phyloP scores from a whole-genome alignment of 2,888 invertebrate genomes.

The Lepidocyrtinus sp. region DNA sequence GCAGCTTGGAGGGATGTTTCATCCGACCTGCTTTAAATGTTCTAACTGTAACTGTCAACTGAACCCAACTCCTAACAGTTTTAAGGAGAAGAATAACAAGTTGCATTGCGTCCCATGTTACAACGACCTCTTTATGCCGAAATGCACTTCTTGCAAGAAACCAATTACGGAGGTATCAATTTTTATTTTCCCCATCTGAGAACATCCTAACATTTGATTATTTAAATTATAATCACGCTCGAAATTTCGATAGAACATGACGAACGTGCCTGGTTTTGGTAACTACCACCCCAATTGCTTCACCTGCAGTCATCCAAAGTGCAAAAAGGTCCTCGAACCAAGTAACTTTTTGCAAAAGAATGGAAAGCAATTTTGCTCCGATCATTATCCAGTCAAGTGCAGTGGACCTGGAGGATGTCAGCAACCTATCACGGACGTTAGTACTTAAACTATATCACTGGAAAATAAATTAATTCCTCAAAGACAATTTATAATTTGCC shows the following conservation, averaged over 20 bases:
- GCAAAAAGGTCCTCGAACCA: constrained; percentile 63
- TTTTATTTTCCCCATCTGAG: neutral
- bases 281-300: constrained; percentile 65
- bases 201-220: neutral
- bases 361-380: constrained; percentile 66
- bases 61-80: constrained; percentile 62
- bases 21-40: constrained; percentile 65
- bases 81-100: constrained; percentile 62
- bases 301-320: constrained; percentile 62
- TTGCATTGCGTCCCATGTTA: constrained; percentile 60
- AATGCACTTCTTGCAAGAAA: constrained; percentile 63
- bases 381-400: constrained; percentile 64
- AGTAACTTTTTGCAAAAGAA: constrained; percentile 66
- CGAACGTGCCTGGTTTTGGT: constrained; percentile 41
- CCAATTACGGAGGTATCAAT: constrained; percentile 51
- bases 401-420: constrained; percentile 47
- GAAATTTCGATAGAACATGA: neutral
- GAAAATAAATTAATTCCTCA: neutral
- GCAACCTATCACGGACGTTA: constrained; percentile 64
- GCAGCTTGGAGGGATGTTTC: constrained; percentile 62
- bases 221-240: neutral
- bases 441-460: neutral
- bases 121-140: constrained; percentile 67
- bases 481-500: too few species aligned
- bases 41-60: constrained; percentile 62